Conservation (phyloP, 2,888 invertebrate species). For the Pseudeuparius sepicola region DNA sequence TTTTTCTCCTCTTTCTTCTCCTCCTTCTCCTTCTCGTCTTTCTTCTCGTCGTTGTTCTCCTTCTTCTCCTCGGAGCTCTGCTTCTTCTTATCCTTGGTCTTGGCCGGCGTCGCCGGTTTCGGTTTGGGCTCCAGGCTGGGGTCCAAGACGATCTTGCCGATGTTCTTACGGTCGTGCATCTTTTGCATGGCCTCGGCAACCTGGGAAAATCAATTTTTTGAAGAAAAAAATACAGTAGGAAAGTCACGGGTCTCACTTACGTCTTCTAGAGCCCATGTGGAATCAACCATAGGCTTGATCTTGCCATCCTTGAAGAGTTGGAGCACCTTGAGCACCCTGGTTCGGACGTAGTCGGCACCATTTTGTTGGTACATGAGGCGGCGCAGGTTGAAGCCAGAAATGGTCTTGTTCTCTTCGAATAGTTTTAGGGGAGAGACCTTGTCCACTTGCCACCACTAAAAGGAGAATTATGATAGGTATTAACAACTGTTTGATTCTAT, state of each 20-base stretch:
- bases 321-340: constrained; percentile 62
- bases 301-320: constrained; percentile 66
- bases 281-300: constrained; percentile 75
- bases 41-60: constrained; percentile 45
- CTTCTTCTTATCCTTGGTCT: constrained; percentile 64
- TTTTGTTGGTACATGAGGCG: constrained; percentile 72
- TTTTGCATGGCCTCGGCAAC: constrained; percentile 86
- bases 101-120: constrained; percentile 68
- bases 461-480: no score
- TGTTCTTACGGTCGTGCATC: constrained; percentile 85
- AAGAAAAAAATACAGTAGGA: constrained; percentile 13
- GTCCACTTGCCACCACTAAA: constrained; percentile 86
- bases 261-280: constrained; percentile 80
- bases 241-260: no score
- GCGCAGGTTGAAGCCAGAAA: constrained; percentile 75
- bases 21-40: constrained; percentile 45
- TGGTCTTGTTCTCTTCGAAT: constrained; percentile 79
- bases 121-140: constrained; percentile 71
- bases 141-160: constrained; percentile 79
- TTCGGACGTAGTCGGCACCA: constrained; percentile 59
- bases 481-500: no score
- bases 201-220: constrained; percentile 37
- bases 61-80: constrained; percentile 50
- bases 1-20: constrained; percentile 31
- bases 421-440: constrained; percentile 81